Evolutionary conservation across 1,140 invertebrate species (phyloP).

Genomic region (Schmidtea mediterranea): DNA sequence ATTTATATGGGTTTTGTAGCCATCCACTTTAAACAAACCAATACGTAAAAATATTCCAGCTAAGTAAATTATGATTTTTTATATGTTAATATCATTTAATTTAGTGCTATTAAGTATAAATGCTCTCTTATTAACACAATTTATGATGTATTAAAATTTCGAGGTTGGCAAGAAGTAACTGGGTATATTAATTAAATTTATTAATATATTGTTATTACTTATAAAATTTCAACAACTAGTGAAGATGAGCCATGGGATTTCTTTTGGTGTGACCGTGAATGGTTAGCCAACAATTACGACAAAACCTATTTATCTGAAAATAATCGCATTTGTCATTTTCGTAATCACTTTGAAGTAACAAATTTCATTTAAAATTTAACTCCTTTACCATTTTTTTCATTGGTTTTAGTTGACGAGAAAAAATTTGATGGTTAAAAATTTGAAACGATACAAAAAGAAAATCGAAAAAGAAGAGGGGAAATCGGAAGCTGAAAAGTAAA

Average conservation of each 20-base stretch:
- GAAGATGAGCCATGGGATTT: slow-evolving; percentile 29
- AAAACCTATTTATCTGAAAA: slow-evolving; percentile 28
- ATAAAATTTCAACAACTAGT: slow-evolving; percentile 10
- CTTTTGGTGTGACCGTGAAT: slow-evolving; percentile 30
- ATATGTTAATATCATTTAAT: slow-evolving; percentile 9
- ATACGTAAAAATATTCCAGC: neutral
- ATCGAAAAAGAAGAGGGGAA: slow-evolving; percentile 23
- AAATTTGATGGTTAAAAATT: slow-evolving; percentile 30
- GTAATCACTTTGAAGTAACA: slow-evolving; percentile 30
- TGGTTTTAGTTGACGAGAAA: slow-evolving; percentile 26
- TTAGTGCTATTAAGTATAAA: slow-evolving; percentile 22
- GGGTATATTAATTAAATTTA: slow-evolving; percentile 9
- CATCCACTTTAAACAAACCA: too few species aligned
- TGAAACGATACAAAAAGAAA: slow-evolving; percentile 24
- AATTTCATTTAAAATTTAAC: neutral
- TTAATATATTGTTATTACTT: neutral
- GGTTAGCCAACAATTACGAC: slow-evolving; percentile 29
- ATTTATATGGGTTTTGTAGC: too few species aligned
- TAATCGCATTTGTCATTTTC: slow-evolving; percentile 29
- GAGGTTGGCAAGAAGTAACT: slow-evolving; percentile 23
- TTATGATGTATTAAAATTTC: slow-evolving; percentile 20
- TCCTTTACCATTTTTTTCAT: too few species aligned
- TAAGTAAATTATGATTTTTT: neutral
- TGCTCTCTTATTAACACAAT: slow-evolving; percentile 25
- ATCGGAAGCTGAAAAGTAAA: slow-evolving; percentile 17